Base-by-base conservation (phyloP, 2,888 invertebrate genomes). In the Pristionchus exspectatus region DNA sequence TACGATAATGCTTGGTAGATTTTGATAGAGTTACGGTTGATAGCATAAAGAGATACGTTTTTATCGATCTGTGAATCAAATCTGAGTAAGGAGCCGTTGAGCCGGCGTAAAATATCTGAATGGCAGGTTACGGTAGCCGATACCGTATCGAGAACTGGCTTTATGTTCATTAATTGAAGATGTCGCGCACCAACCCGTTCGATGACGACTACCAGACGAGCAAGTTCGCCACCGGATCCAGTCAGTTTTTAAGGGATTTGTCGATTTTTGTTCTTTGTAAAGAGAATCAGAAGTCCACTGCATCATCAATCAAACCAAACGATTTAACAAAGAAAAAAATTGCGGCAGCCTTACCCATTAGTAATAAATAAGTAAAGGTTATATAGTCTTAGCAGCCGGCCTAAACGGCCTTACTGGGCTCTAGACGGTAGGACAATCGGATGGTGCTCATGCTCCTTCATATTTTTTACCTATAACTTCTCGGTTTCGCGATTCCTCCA, bases 141-240 rank as follows among this genome's bases (percentile, higher is more conserved):
- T n/a, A 16, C 30, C 14, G 74, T 16, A 85, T 85, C 50, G 84
- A 5, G n/a, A 50, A 54, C 10, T 81, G 81, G 16, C 12, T 81
- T 54, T 81, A 81, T 50, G 16, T 33, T 18, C 27, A 2, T 1
- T n/a, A 33, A 16, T 18, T 24, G 33, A 5, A 81, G 81, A 88
- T 88, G 88, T 88, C 88, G 44, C 81, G 50, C 81, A 84, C 44
- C 14, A 88, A 88, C 50, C 88, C 88, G 54, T 88, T 88, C 59
- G 88, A 88, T 14, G 88, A 88, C 33, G 77, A 88, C 88, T 88
- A 72, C 77, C 14, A 66, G 69, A 69, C 87, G n/a, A 50, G 50
- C 87, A 66, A 87, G 87, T 69, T 44, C 50, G 69, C 87, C 38
- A 69, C 44, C 44, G 87, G 69, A 12, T 44, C 66, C 1, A 69